Conservation (phyloP, 2,113 vertebrate genomes). For the Solenodon paradoxus region DNA sequence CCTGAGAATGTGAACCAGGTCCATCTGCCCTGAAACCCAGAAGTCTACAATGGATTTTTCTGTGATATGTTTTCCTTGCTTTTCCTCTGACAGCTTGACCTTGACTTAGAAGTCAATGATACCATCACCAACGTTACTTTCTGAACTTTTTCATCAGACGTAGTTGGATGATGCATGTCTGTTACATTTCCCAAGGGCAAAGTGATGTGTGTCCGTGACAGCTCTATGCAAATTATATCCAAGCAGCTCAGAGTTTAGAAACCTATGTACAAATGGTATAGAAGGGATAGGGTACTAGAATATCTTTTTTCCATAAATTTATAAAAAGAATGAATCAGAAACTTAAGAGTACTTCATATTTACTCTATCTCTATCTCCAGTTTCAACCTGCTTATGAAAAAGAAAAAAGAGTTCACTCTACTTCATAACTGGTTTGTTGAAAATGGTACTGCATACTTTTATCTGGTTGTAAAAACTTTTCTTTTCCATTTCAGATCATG, state of each 20-base stretch:
- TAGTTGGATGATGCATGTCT: background rate
- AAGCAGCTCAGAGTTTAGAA: slow-evolving; percentile 7
- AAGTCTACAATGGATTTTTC: background rate
- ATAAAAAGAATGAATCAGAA: slow-evolving; percentile 20
- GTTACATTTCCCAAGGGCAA: background rate
- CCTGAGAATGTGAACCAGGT: background rate
- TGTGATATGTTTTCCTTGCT: background rate
- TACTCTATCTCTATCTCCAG: background rate
- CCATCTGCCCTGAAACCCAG: background rate
- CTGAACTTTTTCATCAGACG: background rate
- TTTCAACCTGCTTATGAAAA: background rate
- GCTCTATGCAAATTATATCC: slow-evolving; percentile 22
- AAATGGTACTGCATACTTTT: slow-evolving; percentile 6
- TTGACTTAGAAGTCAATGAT: background rate
- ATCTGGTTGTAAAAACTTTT: background rate
- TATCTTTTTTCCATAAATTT: background rate
- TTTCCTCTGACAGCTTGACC: background rate
- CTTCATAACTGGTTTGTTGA: background rate
- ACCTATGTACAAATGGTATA: background rate
- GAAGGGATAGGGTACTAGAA: background rate
- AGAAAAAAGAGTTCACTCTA: background rate
- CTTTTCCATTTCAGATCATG: slow-evolving; percentile 6
- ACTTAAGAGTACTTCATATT: background rate
- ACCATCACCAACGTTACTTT: background rate
- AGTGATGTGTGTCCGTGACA: background rate